Percentiles rank a stretch among this genome's conserved stretches.
Evolutionary conservation across 2,888 invertebrate species (phyloP).

Genomic region (Melanostoma mellinum): DNA sequence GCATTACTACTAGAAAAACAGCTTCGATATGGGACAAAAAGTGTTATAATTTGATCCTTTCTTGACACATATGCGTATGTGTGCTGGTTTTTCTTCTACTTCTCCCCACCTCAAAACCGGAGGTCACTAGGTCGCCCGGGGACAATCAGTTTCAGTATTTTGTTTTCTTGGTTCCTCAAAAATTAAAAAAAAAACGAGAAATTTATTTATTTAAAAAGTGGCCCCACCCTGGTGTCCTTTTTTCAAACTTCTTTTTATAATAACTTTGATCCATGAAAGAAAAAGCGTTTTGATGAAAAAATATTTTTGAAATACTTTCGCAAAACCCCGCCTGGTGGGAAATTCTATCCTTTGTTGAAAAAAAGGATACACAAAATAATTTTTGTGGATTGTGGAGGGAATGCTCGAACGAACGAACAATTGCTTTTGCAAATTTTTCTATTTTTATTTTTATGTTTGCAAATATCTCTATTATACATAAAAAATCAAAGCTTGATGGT

Average conservation of each 20-base stretch:
- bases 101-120: slow-evolving; percentile 64
- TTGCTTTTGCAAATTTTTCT: slow-evolving; percentile 35
- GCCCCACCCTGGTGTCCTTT: slow-evolving; percentile 55
- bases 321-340: slow-evolving; percentile 55
- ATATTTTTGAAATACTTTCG: slow-evolving; percentile 12
- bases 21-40: slow-evolving; percentile 45
- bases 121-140: slow-evolving; percentile 82
- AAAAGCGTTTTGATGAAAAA: neutral
- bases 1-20: slow-evolving; percentile 22
- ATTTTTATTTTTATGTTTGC: slow-evolving; percentile 41
- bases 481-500: slow-evolving; percentile 70
- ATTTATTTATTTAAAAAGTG: slow-evolving; percentile 26
- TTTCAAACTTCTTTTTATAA: slow-evolving; percentile 9
- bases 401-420: slow-evolving; percentile 35
- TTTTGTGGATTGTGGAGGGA: slow-evolving; percentile 65
- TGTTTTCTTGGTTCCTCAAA: slow-evolving; percentile 15
- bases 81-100: slow-evolving; percentile 42
- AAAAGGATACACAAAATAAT: slow-evolving; percentile 61
- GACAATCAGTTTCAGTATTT: slow-evolving; percentile 59
- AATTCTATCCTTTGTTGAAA: slow-evolving; percentile 47
- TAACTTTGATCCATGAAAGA: too few relatives aligned
- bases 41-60: slow-evolving; percentile 62
- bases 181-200: slow-evolving; percentile 5
- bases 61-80: slow-evolving; percentile 67
- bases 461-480: slow-evolving; percentile 70